Evolutionary conservation across 2,888 invertebrate species (phyloP).

Genomic region (Eurytoma adleriae): DNA sequence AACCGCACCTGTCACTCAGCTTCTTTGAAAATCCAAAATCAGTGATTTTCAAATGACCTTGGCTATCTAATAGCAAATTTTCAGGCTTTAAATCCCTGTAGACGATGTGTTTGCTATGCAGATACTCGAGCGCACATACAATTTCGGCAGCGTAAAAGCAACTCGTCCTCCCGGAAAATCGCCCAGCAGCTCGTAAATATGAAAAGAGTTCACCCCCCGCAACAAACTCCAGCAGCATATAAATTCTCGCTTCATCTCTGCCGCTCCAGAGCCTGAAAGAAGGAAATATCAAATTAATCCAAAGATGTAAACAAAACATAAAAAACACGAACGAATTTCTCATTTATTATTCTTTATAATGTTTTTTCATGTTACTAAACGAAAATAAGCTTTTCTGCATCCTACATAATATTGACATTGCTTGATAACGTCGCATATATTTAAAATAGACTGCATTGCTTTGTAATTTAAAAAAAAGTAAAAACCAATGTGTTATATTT

Average conservation of each 20-base stretch:
- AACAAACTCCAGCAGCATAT: slow-evolving; percentile 98
- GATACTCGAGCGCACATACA: slow-evolving; percentile 93
- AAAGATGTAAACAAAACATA: too few species aligned
- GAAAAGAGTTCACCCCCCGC: slow-evolving; percentile 98
- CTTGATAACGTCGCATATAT: not conserved
- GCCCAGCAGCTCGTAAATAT: slow-evolving; percentile 93
- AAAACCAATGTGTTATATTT: too few species aligned
- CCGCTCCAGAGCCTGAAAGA: slow-evolving; percentile 91
- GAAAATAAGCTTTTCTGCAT: too few species aligned
- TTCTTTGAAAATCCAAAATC: slow-evolving; percentile 99
- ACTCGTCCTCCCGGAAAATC: slow-evolving; percentile 90
- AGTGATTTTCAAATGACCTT: slow-evolving; percentile 97
- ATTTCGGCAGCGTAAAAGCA: slow-evolving; percentile 98
- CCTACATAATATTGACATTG: not conserved
- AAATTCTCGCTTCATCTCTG: slow-evolving; percentile 92
- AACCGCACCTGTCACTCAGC: slow-evolving; percentile 85
- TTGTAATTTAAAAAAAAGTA: too few species aligned
- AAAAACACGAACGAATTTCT: too few species aligned
- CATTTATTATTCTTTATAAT: too few species aligned
- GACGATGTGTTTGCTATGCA: slow-evolving; percentile 92
- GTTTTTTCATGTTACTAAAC: too few species aligned
- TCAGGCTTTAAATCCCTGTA: slow-evolving; percentile 96
- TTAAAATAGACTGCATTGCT: not conserved
- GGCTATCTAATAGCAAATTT: slow-evolving; percentile 92
- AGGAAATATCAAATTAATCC: not conserved